These are phyloP conservation scores for Ivindomyrus marchei DNA, from an alignment of 2,113 vertebrate genomes.

Conservation along the genomic window DNA sequence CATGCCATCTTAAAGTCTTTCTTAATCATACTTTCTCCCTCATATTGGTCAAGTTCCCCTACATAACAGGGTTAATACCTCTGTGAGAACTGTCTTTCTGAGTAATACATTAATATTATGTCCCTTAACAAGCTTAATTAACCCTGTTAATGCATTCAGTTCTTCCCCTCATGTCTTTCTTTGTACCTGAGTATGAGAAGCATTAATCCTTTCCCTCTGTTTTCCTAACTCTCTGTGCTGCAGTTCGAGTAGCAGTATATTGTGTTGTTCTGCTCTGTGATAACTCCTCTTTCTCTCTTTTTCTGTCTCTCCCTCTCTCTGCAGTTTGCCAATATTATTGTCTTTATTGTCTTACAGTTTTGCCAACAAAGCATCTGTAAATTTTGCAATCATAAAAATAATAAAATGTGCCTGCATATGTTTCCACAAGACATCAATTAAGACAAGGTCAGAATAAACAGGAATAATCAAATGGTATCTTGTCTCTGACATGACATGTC, in stretches of 20 bases:
- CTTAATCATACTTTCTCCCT: neutral
- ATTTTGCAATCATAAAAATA: conserved; percentile 13
- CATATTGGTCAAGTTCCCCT: neutral
- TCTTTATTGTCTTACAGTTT: neutral
- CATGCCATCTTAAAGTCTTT: neutral
- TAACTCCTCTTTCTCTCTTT: conserved; percentile 35
- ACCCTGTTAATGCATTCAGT: neutral
- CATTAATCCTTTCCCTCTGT: neutral
- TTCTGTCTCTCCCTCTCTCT: conserved; percentile 4
- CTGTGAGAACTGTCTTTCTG: neutral
- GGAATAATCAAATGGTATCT: neutral
- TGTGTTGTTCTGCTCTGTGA: conserved; percentile 22
- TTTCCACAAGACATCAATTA: neutral
- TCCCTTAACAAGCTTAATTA: neutral
- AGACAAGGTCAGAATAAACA: neutral
- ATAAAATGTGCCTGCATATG: neutral
- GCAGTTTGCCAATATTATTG: conserved; percentile 24
- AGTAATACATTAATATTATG: neutral
- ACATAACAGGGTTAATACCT: neutral
- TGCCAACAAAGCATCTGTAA: conserved; percentile 10
- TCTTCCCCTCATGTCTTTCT: neutral
- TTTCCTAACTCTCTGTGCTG: conserved; percentile 39
- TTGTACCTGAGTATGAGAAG: neutral
- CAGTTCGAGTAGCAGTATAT: conserved; percentile 24
- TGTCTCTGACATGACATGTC: neutral